Base-by-base conservation (phyloP, 2,797 vertebrate species). In the Cirrhinus mrigala region DNA sequence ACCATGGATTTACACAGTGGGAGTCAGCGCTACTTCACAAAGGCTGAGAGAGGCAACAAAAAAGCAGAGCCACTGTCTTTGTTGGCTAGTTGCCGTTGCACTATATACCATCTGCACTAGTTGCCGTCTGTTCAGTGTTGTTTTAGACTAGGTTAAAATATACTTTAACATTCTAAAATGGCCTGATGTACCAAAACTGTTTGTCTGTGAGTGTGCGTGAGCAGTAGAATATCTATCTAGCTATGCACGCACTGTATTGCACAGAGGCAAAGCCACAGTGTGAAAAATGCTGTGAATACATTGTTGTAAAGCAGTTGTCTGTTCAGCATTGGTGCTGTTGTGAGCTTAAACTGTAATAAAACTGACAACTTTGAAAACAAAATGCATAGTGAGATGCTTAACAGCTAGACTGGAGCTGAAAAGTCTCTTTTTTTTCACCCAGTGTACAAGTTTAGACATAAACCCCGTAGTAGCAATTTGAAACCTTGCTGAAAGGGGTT, bases 81-180 rank as follows among this genome's bases (percentile, higher is more conserved):
- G 20, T 56, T 62, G 62, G 48, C 79, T 69, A 16, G 71, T 18
- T 54, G 64, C 77, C 66, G 20, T 73, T 37, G 68, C 27, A 50
- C 66, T 77, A 54, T 71, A 77, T 74, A 37, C 82, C 86, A 86
- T 86, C 82, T 89, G 86, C 56, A 78, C 50, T 33, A 66, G 15
- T 62, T 50, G 76, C 75, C 84, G 81, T 89, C 81, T 89, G 84
- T 64, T 84, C 48, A 1, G 37, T 78, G 29, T 56, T 20, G 74
- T 48, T 54, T 54, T 70, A 37, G 48, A 44, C 66, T 70, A 64
- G 4, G 29, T 27, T 29, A 64, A 69, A 77, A 54, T 40, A 44
- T 8, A 69, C 12, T 11, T 15, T 46, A 76, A 78, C 16, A 2
- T 68, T 50, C 37, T 33, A 33, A 22, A 46, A 14, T 22, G 22